Percentiles rank a stretch among this genome's conserved stretches.
phyloP scores from a whole-genome alignment of 2,888 invertebrate genomes.

The Uropetala carovei region DNA sequence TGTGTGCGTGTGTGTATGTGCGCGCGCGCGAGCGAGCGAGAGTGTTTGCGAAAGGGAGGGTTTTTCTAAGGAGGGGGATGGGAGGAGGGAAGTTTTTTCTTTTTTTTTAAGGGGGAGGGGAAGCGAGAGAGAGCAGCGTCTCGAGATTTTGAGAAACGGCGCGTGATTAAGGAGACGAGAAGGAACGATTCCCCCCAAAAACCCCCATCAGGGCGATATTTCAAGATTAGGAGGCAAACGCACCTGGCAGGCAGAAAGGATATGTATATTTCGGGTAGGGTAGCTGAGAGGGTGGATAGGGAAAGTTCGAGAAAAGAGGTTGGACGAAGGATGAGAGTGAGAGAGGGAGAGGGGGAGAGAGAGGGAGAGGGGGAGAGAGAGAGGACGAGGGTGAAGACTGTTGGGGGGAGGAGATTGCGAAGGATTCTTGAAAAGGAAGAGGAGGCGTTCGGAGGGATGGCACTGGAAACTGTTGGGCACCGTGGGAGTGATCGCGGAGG shows the following conservation, averaged over 20 bases:
- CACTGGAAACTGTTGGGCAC: neutral
- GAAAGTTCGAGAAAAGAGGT: neutral
- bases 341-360: neutral
- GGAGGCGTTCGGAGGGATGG: neutral
- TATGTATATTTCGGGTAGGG: conserved; percentile 43
- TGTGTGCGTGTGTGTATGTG: no score
- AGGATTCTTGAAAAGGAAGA: neutral
- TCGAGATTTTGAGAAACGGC: conserved; percentile 40
- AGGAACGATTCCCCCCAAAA: conserved; percentile 30
- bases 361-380: neutral
- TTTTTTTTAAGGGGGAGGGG: no score
- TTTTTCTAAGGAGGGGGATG: neutral
- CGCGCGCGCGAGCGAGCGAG: no score
- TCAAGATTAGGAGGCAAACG: conserved; percentile 54
- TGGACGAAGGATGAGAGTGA: neutral
- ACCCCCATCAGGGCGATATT: conserved; percentile 44
- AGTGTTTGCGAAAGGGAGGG: neutral
- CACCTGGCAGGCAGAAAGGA: conserved; percentile 55
- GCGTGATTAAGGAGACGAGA: conserved; percentile 29
- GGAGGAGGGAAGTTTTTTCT: neutral
- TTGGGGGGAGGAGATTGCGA: neutral
- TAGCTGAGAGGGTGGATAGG: neutral
- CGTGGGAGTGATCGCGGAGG: neutral
- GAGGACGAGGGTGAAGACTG: neutral
- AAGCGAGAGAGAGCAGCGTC: neutral